These are phyloP conservation scores for Anser brachyrhynchus DNA, from an alignment of 2,113 vertebrate species.

Conservation along the genomic window DNA sequence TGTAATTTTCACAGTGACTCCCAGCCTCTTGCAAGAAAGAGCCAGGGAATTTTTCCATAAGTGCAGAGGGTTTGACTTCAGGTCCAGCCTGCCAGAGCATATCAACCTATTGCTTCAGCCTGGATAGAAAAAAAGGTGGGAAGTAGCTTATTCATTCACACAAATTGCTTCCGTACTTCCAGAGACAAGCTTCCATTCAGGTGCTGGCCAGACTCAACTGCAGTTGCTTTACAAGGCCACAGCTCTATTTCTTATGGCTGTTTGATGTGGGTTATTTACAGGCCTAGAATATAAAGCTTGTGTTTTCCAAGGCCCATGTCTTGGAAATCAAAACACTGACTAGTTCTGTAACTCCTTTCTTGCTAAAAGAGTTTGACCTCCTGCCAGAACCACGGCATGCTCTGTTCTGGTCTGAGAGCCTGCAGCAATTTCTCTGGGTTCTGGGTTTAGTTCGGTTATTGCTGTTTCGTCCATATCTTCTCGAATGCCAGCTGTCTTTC, in stretches of 20 bases:
- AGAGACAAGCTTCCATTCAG: conserved; percentile 48
- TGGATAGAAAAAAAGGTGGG: conserved; percentile 28
- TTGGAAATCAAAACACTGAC: conserved; percentile 37
- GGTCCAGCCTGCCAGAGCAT: not conserved
- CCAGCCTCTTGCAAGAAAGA: not conserved
- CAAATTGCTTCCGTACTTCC: conserved; percentile 36
- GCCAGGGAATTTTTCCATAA: conserved; percentile 35
- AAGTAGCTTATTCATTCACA: conserved; percentile 29
- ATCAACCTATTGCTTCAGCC: conserved; percentile 28
- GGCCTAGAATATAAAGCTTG: not conserved
- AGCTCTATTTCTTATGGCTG: not conserved
- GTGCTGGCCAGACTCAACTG: not conserved
- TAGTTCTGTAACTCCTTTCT: not conserved
- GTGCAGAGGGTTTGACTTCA: not conserved
- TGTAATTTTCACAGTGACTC: not conserved
- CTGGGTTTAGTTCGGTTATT: not conserved
- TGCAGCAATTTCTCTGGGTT: not conserved
- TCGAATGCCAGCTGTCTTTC: not conserved
- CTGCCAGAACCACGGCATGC: not conserved
- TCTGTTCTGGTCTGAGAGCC: not conserved
- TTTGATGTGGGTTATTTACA: conserved; percentile 56
- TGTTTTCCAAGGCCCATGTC: not conserved
- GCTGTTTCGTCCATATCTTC: not conserved
- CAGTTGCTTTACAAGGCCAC: not conserved
- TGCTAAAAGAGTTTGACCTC: not conserved